These are phyloP conservation scores for Macrosoma leucophasiata DNA, from an alignment of 2,888 invertebrate species.

Conservation along the genomic window DNA sequence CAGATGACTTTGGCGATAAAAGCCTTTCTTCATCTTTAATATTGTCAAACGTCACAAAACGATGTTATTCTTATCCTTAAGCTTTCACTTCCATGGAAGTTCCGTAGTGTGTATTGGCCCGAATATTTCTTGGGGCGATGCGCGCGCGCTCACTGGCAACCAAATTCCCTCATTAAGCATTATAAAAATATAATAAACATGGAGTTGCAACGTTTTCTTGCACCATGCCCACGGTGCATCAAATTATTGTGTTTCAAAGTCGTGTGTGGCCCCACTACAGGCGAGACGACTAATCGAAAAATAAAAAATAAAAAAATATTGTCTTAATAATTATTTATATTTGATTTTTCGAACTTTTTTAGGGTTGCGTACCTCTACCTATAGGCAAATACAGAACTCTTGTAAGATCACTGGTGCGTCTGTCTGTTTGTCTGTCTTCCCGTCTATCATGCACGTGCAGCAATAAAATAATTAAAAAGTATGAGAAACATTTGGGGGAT, in stretches of 20 bases:
- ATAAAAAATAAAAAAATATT: too few species aligned
- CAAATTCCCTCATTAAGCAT: conserved; percentile 50
- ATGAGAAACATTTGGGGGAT: background rate
- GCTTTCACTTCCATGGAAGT: too few species aligned
- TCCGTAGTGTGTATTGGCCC: too few species aligned
- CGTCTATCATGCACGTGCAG: background rate
- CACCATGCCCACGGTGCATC: conserved; percentile 27
- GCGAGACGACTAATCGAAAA: conserved; percentile 12
- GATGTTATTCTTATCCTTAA: too few species aligned
- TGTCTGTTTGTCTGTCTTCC: background rate
- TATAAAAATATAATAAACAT: conserved; percentile 59
- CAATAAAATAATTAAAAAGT: background rate
- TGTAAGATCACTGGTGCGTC: background rate
- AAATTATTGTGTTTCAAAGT: conserved; percentile 45
- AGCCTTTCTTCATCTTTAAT: too few species aligned
- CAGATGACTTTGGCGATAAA: too few species aligned
- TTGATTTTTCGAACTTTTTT: too few species aligned
- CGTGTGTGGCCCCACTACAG: conserved; percentile 21
- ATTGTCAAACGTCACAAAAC: too few species aligned
- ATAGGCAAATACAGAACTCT: too few species aligned
- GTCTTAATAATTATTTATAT: too few species aligned
- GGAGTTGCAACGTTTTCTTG: conserved; percentile 15
- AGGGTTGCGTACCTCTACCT: too few species aligned
- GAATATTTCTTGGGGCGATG: too few species aligned
- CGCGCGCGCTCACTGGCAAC: conserved; percentile 26